Conservation (phyloP, 1,140 invertebrate species). For the Venturia canescens region DNA sequence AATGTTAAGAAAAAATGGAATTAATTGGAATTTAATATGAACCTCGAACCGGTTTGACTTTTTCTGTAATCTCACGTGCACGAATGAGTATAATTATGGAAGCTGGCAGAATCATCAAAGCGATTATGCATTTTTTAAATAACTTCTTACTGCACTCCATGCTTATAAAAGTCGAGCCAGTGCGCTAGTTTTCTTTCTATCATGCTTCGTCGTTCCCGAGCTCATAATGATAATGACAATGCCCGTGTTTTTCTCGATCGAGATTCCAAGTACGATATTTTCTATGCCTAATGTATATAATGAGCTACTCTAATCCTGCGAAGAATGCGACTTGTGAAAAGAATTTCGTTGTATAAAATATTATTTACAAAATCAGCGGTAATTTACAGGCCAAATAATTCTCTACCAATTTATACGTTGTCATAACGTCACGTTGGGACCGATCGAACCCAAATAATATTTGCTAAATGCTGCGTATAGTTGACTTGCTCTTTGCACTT, state of each 20-base stretch:
- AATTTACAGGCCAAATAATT: background rate
- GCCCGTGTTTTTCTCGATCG: background rate
- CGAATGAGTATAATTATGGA: background rate
- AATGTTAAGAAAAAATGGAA: too few species aligned
- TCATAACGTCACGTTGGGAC: constrained; percentile 50
- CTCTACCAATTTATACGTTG: constrained; percentile 8
- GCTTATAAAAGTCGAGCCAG: constrained; percentile 2
- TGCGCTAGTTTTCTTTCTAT: background rate
- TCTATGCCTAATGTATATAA: background rate
- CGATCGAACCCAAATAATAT: constrained; percentile 65
- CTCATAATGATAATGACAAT: constrained; percentile 24
- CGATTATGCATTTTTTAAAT: constrained; percentile 36
- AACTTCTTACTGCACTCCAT: background rate
- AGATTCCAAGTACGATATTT: constrained; percentile 15
- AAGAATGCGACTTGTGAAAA: background rate
- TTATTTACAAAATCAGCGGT: background rate
- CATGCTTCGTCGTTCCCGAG: background rate
- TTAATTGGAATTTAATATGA: too few species aligned
- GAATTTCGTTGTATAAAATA: background rate
- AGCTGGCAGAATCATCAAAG: background rate
- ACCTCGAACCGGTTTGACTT: too few species aligned
- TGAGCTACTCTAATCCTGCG: too few species aligned
- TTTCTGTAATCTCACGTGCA: too few species aligned
- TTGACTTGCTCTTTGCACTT: constrained; percentile 68
- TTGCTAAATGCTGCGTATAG: constrained; percentile 73